These are phyloP conservation scores for Brenthis daphne DNA, from an alignment of 2,888 invertebrate genomes.

Conservation along the genomic window DNA sequence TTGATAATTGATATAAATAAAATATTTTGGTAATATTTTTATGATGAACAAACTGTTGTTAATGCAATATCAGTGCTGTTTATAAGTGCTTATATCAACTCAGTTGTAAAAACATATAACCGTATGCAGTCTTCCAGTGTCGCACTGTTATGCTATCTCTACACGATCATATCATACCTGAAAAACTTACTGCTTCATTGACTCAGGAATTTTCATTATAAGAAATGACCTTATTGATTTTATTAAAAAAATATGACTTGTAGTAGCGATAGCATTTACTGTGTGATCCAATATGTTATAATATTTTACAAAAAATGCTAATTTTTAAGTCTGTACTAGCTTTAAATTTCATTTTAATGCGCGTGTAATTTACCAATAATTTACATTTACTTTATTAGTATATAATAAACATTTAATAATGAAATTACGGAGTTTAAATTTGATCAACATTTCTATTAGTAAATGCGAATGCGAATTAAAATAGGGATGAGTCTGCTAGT, in stretches of 20 bases:
- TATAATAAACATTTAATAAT: constrained; percentile 35
- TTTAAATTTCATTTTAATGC: constrained; percentile 62
- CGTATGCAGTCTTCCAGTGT: constrained; percentile 10
- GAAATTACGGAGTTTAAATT: neutral
- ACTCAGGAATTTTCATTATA: too few species aligned
- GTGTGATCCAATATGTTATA: neutral
- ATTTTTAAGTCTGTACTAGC: constrained; percentile 61
- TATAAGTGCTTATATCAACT: neutral
- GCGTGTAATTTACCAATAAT: constrained; percentile 37
- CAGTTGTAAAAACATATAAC: neutral
- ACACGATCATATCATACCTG: neutral
- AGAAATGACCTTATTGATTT: too few species aligned
- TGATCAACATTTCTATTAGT: neutral
- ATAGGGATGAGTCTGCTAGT: too few species aligned
- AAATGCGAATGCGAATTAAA: too few species aligned
- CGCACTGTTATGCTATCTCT: constrained; percentile 8
- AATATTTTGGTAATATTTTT: constrained; percentile 16
- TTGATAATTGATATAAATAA: neutral
- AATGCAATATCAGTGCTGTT: constrained; percentile 4
- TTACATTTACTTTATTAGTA: constrained; percentile 26
- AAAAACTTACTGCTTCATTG: neutral
- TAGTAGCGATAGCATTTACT: neutral
- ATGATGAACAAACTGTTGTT: constrained; percentile 15
- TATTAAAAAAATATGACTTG: too few species aligned
- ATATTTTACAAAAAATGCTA: constrained; percentile 12